Conservation (phyloP, 2,113 vertebrate genomes). For the Centropus bengalensis region DNA sequence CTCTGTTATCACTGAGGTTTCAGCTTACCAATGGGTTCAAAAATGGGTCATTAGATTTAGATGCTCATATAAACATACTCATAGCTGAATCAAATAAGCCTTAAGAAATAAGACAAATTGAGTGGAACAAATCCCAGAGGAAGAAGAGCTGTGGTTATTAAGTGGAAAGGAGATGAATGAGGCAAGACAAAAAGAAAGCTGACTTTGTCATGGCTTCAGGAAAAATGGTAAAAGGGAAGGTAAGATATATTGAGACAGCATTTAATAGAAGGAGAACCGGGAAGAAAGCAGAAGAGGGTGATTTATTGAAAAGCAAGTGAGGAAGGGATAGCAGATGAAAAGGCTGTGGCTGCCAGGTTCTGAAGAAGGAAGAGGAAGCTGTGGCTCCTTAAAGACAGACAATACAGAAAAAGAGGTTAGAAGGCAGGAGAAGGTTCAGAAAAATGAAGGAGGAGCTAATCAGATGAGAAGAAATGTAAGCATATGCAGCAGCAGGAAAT, state of each 20-base stretch:
- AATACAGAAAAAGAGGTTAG: background rate
- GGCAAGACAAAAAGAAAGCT: conserved; percentile 27
- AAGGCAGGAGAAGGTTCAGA: background rate
- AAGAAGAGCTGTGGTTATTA: conserved; percentile 24
- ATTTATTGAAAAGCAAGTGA: background rate
- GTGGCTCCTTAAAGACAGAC: background rate
- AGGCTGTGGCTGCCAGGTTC: background rate
- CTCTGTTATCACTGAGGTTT: background rate
- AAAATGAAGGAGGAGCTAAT: background rate
- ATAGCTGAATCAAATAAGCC: conserved; percentile 48
- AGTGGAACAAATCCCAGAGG: conserved; percentile 42
- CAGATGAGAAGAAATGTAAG: background rate
- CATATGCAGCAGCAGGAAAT: background rate
- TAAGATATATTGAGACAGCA: background rate
- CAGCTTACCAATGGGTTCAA: conserved; percentile 28
- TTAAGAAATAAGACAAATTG: conserved; percentile 58
- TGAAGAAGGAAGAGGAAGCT: background rate
- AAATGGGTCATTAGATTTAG: conserved; percentile 45
- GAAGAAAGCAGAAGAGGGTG: background rate
- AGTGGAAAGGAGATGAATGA: conserved; percentile 57
- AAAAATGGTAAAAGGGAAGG: conserved; percentile 3
- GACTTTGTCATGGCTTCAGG: conserved; percentile 35
- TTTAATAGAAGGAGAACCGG: background rate
- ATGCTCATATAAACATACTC: conserved; percentile 40
- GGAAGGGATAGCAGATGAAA: background rate